Conservation (phyloP, 2,888 invertebrate species). For the Rhaphigaster nebulosa region DNA sequence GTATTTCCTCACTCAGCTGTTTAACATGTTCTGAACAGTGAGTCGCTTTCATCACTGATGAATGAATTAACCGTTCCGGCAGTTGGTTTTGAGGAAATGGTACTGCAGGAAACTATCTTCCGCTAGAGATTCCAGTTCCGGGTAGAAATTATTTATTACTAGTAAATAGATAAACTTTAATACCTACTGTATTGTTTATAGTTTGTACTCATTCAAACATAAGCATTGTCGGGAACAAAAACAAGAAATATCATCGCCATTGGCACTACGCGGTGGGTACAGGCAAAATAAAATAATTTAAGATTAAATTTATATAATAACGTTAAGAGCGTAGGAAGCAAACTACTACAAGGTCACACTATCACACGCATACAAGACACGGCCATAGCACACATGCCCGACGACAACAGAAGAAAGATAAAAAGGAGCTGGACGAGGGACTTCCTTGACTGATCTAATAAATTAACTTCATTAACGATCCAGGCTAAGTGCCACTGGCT, state of each 20-base stretch:
- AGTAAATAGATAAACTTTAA: neutral
- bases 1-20: neutral
- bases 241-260: neutral
- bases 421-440: too few species aligned
- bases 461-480: too few species aligned
- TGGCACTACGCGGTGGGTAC: neutral
- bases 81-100: slow-evolving; percentile 31
- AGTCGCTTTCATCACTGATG: slow-evolving; percentile 4
- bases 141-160: neutral
- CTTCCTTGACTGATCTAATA: too few species aligned
- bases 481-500: too few species aligned
- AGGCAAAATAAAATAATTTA: too few species aligned
- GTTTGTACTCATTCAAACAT: neutral
- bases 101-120: slow-evolving; percentile 8
- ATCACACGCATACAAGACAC: too few species aligned
- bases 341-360: too few species aligned
- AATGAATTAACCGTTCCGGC: slow-evolving; percentile 36
- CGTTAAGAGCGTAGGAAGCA: too few species aligned
- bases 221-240: neutral
- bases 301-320: too few species aligned
- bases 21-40: slow-evolving; percentile 23
- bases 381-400: too few species aligned
- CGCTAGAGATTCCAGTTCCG: slow-evolving; percentile 36
- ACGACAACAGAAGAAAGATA: too few species aligned
- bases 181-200: neutral